phyloP scores from a whole-genome alignment of 2,113 vertebrate species.

The Illadopsis cleaveri region DNA sequence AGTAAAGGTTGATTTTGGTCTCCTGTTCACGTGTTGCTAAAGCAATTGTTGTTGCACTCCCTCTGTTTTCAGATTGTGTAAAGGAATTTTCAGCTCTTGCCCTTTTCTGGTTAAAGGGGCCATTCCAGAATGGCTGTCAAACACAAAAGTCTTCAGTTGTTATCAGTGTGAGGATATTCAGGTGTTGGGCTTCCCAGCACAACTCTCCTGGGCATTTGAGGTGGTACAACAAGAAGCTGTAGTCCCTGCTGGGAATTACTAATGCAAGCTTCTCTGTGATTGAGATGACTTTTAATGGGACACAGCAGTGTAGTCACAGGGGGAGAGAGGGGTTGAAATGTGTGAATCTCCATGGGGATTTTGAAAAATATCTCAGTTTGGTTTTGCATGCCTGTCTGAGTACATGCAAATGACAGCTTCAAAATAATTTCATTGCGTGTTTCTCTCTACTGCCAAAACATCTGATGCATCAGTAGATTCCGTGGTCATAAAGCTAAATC shows the following conservation, averaged over 20 bases:
- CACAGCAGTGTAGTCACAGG: background rate
- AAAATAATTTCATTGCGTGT: background rate
- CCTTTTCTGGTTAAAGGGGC: background rate
- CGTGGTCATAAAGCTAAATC: background rate
- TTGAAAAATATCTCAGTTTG: constrained; percentile 4
- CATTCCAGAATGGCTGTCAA: background rate
- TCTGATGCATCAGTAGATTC: background rate
- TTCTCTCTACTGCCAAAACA: background rate
- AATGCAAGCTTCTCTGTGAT: background rate
- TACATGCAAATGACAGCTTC: constrained; percentile 7
- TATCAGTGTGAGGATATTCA: background rate
- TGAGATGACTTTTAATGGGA: background rate
- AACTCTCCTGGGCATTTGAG: background rate
- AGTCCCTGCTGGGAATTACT: background rate
- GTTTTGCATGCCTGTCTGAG: background rate
- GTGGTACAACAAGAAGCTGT: background rate
- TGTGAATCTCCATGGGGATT: background rate
- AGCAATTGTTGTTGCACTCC: background rate
- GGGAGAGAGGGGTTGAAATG: background rate
- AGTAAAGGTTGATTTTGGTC: background rate
- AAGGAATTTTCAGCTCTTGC: background rate
- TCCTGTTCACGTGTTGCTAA: background rate
- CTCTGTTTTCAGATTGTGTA: background rate
- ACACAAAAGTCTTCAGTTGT: background rate
- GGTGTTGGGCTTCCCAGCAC: background rate